These are phyloP conservation scores for Leptothorax acervorum DNA, from an alignment of 2,888 invertebrate genomes.

Conservation along the genomic window DNA sequence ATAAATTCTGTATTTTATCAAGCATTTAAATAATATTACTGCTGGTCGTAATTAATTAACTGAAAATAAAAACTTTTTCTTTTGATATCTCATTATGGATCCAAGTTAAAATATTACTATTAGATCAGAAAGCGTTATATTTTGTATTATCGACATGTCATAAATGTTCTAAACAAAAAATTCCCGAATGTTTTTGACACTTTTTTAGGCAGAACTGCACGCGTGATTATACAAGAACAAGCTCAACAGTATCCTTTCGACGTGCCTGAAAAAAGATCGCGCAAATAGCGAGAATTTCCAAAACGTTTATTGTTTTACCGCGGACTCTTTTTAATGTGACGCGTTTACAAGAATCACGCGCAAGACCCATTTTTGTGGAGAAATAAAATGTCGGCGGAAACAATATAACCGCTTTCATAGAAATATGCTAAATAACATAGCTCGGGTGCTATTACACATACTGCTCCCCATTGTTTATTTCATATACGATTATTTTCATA, in stretches of 20 bases:
- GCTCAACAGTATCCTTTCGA: background rate
- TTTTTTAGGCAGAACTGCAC: background rate
- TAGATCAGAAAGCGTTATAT: background rate
- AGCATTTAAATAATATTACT: background rate
- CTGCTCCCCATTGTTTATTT: background rate
- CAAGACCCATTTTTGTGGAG: background rate
- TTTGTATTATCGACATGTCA: background rate
- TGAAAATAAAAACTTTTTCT: background rate
- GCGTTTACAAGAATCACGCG: slow-evolving; percentile 1
- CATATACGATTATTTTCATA: background rate
- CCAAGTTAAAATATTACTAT: background rate
- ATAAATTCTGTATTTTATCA: background rate
- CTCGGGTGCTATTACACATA: background rate
- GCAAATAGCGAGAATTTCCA: slow-evolving; percentile 17
- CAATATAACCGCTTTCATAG: background rate
- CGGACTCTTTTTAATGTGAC: slow-evolving; percentile 6
- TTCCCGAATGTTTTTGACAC: slow-evolving; percentile 11
- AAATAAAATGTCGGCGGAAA: background rate
- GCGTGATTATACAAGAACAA: slow-evolving; percentile 20
- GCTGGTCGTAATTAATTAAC: background rate
- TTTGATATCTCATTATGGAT: background rate
- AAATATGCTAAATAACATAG: background rate
- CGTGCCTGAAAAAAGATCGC: slow-evolving; percentile 11
- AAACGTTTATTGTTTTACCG: slow-evolving; percentile 28
- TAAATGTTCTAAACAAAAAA: slow-evolving; percentile 2